Percentiles rank a stretch among this genome's conserved stretches.
phyloP scores from a whole-genome alignment of 1,140 invertebrate genomes.

The Pseudomyrmex sp. region DNA sequence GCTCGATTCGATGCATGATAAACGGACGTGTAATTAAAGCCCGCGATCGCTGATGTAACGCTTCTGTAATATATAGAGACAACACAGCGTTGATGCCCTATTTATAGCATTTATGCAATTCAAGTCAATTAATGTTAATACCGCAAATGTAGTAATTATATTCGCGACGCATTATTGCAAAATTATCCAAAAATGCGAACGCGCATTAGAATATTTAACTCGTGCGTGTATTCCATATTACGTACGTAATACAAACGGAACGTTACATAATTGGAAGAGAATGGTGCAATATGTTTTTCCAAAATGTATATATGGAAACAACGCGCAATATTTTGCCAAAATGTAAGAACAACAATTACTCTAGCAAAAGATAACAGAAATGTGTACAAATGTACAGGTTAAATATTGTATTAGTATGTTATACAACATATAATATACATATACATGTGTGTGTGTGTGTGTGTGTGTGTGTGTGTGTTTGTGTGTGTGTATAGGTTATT shows the following conservation, averaged over 20 bases:
- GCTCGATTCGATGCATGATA: constrained; percentile 33
- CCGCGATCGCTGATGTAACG: constrained; percentile 36
- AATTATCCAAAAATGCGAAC: constrained; percentile 25
- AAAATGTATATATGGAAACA: not conserved
- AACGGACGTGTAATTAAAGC: constrained; percentile 53
- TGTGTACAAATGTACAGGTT: not conserved
- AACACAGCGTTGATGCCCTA: constrained; percentile 33
- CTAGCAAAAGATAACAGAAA: not conserved
- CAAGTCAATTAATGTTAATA: constrained; percentile 38
- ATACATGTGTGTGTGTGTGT: too few species aligned
- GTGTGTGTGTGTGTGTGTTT: not conserved
- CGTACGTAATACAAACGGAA: not conserved
- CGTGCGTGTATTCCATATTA: not conserved
- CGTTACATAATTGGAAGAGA: not conserved
- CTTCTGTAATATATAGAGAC: constrained; percentile 43
- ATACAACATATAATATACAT: too few species aligned
- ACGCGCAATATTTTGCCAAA: not conserved
- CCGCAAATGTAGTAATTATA: constrained; percentile 14
- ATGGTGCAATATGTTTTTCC: too few species aligned
- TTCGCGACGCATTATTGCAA: constrained; percentile 3
- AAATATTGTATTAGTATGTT: not conserved
- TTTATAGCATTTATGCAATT: constrained; percentile 32
- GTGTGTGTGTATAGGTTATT: not conserved
- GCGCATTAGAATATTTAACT: constrained; percentile 25
- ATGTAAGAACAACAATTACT: not conserved